phyloP scores from a whole-genome alignment of 2,113 vertebrate genomes.

The Pelecanoides urinatrix region DNA sequence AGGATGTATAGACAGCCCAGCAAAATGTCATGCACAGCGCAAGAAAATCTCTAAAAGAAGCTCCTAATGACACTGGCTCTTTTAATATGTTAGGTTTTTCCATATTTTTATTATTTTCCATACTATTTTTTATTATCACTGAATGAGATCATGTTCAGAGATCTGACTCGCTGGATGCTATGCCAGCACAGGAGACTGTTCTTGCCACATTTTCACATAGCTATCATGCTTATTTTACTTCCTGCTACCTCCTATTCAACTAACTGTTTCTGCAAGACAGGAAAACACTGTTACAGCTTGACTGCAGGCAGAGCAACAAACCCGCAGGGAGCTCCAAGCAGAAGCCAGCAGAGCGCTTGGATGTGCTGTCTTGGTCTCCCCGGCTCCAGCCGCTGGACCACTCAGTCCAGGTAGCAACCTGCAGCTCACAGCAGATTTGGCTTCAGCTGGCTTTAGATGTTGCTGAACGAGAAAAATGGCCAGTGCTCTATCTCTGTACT shows the following conservation, averaged over 20 bases:
- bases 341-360: rapidly evolving
- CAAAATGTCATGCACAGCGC: too few species aligned
- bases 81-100: too few species aligned
- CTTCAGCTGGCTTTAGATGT: too few species aligned
- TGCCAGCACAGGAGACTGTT: not conserved
- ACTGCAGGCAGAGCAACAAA: not conserved
- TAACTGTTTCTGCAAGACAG: not conserved
- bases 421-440: too few species aligned
- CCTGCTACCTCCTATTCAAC: not conserved
- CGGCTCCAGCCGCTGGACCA: not conserved
- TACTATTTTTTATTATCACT: not conserved
- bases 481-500: too few species aligned
- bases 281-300: rapidly evolving
- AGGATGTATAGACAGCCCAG: not conserved
- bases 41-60: not conserved
- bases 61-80: not conserved
- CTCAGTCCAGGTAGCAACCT: not conserved
- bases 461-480: too few species aligned
- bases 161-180: too few species aligned
- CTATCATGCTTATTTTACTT: not conserved
- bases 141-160: not conserved
- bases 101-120: not conserved
- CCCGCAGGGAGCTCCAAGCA: not conserved
- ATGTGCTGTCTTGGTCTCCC: not conserved
- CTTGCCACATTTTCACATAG: not conserved